Conservation (phyloP, 2,888 invertebrate species). For the Eupeodes latifasciatus region DNA sequence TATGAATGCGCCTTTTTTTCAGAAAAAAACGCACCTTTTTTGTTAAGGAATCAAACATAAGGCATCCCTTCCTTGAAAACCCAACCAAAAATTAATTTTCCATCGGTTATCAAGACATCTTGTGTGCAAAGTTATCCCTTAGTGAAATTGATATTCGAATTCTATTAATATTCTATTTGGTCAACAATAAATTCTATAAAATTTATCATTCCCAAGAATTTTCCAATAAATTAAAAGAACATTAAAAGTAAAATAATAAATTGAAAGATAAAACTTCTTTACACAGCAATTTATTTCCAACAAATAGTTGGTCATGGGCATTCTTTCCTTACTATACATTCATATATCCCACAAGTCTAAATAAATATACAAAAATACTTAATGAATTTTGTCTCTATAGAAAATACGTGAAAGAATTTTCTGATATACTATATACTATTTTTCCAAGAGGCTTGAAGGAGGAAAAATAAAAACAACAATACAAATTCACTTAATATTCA, state of each 20-base stretch:
- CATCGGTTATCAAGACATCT: no score
- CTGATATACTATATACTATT: not conserved
- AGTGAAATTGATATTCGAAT: not conserved
- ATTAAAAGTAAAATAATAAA: not conserved
- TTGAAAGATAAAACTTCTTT: not conserved
- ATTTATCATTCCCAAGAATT: not conserved
- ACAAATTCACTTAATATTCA: slow-evolving; percentile 40
- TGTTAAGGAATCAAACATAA: no score
- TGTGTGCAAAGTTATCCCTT: no score
- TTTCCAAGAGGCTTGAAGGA: not conserved
- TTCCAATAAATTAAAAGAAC: not conserved
- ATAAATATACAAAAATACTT: not conserved
- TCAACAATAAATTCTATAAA: not conserved
- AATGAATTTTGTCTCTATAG: not conserved
- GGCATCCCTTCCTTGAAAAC: no score
- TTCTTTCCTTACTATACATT: not conserved
- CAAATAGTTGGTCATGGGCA: not conserved
- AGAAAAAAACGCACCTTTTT: no score
- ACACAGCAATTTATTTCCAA: not conserved
- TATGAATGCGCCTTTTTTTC: no score
- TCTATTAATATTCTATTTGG: not conserved
- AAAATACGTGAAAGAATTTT: slow-evolving; percentile 14
- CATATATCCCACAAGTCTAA: not conserved
- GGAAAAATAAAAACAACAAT: not conserved
- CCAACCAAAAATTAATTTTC: no score